These are phyloP conservation scores for Tiliacea citrago DNA, from an alignment of 2,888 invertebrate genomes.

Conservation along the genomic window DNA sequence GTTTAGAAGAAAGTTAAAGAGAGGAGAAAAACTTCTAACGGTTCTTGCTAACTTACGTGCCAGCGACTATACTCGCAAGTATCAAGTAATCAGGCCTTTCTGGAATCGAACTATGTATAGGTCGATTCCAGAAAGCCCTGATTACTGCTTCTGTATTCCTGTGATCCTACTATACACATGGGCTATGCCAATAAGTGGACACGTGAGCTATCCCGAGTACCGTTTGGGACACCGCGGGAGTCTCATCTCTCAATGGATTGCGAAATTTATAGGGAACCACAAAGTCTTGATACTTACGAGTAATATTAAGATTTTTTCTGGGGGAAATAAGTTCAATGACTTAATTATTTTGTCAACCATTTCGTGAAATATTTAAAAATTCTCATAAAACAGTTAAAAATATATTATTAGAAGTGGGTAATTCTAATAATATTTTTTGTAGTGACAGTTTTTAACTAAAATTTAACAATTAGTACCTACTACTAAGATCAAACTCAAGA, in stretches of 20 bases:
- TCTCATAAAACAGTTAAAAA: neutral
- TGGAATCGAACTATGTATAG: neutral
- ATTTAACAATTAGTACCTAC: neutral
- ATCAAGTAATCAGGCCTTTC: no score
- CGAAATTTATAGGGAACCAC: conserved; percentile 35
- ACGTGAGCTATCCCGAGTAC: conserved; percentile 52
- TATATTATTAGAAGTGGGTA: neutral
- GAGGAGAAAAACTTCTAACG: no score
- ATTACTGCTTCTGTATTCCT: neutral
- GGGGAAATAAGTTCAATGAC: no score
- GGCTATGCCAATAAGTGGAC: conserved; percentile 45
- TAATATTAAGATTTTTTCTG: neutral
- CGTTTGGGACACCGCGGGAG: conserved; percentile 54
- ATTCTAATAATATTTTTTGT: no score
- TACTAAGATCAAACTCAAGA: neutral
- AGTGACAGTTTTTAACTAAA: no score
- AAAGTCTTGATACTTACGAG: conserved; percentile 52
- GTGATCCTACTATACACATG: conserved; percentile 12
- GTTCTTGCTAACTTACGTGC: no score
- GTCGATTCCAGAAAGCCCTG: neutral
- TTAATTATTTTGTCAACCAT: neutral
- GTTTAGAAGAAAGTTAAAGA: no score
- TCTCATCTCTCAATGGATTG: conserved; percentile 61
- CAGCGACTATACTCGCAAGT: no score
- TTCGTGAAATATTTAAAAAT: neutral